Base-by-base conservation (phyloP, 2,888 invertebrate genomes). In the Malachius bipustulatus region DNA sequence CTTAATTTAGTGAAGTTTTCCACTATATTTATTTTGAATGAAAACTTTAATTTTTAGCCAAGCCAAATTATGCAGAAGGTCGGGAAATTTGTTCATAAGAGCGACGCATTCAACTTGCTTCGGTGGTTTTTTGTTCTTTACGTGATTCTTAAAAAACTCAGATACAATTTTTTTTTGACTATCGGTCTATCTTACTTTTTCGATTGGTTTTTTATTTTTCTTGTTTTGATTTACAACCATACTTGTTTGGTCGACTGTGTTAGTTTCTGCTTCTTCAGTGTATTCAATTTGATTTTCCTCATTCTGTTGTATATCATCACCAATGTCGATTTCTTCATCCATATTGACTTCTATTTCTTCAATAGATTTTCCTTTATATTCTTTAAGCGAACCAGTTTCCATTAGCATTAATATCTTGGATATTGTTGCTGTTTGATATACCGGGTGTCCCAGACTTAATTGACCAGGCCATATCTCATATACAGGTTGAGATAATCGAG, bases 371-470 rank as follows among this genome's bases (percentile, higher is more conserved):
- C 44, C 45, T 40, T 47, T 42, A 34, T 29, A 38, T 36, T 43
- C 12, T 14, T 8, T 26, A 9, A 34, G 39, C n/a, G 14, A 28
- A 12, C 43, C 43, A 31, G 38, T 30, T 30, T 44, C 42, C 38
- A 44, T 39, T 14, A 44, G 19, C 8, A 47, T 10, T 6, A 46
- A 26, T 11, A 47, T 15, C 34, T 47, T 47, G 1, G 39, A 35
- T 16, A 47, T 39, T 38, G 45, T 48, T 3, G 43, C 47, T 1
- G 42, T 46, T 34, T 48, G 45, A 14, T 44, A 44, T 2, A n/a
- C n/a, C n/a, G n/a, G n/a, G n/a, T n/a, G n/a, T n/a, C n/a, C n/a
- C n/a, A n/a, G n/a, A n/a, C n/a, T n/a, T n/a, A n/a, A n/a, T n/a
- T n/a, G n/a, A n/a, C n/a, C n/a, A n/a, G n/a, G n/a, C n/a, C n/a